Percentiles rank a stretch among this genome's conserved stretches.
These are phyloP conservation scores for Cenopis cana DNA, from an alignment of 2,888 invertebrate species.

Conservation along the genomic window DNA sequence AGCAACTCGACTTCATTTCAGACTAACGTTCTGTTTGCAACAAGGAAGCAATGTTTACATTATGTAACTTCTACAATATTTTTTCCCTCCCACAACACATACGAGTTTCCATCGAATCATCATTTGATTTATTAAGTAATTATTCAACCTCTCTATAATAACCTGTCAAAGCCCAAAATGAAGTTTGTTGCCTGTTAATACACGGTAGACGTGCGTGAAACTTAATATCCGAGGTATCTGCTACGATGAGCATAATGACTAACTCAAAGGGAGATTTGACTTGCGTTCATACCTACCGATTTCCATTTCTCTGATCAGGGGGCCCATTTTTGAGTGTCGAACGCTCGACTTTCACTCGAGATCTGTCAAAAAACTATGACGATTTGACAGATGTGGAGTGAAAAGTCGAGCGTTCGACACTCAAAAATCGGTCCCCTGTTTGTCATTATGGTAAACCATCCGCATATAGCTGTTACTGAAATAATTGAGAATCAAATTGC, in stretches of 20 bases:
- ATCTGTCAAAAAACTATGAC: too few relatives aligned
- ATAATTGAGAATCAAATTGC: not conserved
- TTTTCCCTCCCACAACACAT: not conserved
- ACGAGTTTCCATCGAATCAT: not conserved
- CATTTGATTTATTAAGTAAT: not conserved
- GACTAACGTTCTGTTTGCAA: too few relatives aligned
- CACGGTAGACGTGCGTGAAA: slow-evolving; percentile 29
- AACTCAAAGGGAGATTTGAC: slow-evolving; percentile 5
- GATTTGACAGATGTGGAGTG: too few relatives aligned
- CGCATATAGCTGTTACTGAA: not conserved
- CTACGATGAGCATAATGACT: slow-evolving; percentile 22
- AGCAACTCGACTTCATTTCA: too few relatives aligned
- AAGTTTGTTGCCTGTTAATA: not conserved
- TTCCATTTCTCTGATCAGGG: not conserved
- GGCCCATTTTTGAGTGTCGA: too few relatives aligned
- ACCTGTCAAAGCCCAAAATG: slow-evolving; percentile 1
- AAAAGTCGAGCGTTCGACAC: too few relatives aligned
- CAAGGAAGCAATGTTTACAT: too few relatives aligned
- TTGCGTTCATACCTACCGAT: not conserved
- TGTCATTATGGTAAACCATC: not conserved
- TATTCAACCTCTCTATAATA: not conserved
- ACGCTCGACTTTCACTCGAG: too few relatives aligned
- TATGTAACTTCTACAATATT: too few relatives aligned
- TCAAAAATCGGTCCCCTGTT: too few relatives aligned
- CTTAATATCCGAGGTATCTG: slow-evolving; percentile 21